phyloP scores from a whole-genome alignment of 1,140 invertebrate species.

The Nephotettix cincticeps region DNA sequence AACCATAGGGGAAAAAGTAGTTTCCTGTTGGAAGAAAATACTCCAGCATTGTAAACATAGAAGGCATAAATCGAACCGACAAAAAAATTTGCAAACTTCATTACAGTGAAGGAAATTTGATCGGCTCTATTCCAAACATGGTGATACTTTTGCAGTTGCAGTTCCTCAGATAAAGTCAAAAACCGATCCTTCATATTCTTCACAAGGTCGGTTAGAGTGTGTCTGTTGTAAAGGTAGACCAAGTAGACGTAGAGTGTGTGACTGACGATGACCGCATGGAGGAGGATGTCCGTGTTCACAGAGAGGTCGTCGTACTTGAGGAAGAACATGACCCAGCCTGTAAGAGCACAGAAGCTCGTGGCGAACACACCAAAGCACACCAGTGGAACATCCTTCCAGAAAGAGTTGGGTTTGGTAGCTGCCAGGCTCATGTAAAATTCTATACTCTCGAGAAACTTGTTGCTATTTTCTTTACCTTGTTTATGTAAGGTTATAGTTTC shows the following conservation, averaged over 20 bases:
- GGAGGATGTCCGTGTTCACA: not conserved
- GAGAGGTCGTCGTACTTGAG: slow-evolving; percentile 13
- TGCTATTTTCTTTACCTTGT: too few relatives aligned
- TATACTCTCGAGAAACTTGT: too few relatives aligned
- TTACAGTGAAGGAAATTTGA: not conserved
- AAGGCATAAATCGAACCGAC: not conserved
- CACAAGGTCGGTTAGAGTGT: not conserved
- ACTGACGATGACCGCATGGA: not conserved
- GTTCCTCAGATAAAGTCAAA: not conserved
- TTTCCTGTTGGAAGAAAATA: not conserved
- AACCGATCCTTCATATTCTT: not conserved
- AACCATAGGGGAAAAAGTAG: not conserved
- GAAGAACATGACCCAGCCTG: slow-evolving; percentile 3
- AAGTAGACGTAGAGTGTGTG: slow-evolving; percentile 6
- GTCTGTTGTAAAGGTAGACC: not conserved
- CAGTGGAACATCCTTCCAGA: too few relatives aligned
- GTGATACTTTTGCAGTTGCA: not conserved
- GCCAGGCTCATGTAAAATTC: too few relatives aligned
- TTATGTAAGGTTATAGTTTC: too few relatives aligned
- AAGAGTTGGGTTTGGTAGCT: too few relatives aligned
- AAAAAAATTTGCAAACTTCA: not conserved
- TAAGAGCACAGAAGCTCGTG: not conserved
- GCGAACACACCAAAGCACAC: not conserved
- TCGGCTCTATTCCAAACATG: not conserved
- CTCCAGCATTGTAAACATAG: not conserved